Conservation (phyloP, 2,113 vertebrate species). For the Hippocampus guttulatus region DNA sequence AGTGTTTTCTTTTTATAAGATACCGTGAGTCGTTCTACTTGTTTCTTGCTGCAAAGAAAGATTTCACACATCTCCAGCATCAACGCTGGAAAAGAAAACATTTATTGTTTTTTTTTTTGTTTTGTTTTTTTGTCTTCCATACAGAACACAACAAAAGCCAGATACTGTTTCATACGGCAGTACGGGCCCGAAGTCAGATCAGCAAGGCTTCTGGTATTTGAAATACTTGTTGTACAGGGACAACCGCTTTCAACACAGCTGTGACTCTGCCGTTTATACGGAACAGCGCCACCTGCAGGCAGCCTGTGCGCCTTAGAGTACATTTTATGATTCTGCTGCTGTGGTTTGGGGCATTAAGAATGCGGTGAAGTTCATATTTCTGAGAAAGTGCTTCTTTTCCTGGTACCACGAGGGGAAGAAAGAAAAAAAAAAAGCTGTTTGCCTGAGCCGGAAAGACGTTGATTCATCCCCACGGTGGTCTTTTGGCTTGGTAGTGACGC, state of each 20-base stretch:
- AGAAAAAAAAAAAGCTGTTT: background rate
- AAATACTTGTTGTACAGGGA: no score
- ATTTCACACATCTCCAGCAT: background rate
- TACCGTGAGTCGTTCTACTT: constrained; percentile 2
- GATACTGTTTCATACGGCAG: background rate
- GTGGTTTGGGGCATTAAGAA: background rate
- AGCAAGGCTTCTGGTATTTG: no score
- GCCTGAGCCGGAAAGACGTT: background rate
- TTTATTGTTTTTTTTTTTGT: background rate
- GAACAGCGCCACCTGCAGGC: no score
- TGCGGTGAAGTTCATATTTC: background rate
- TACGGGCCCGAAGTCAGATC: background rate
- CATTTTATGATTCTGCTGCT: no score
- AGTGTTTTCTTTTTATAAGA: constrained; percentile 24
- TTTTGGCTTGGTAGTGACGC: background rate
- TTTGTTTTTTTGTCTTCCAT: background rate
- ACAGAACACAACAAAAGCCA: background rate
- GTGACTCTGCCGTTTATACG: no score
- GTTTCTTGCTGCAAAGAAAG: background rate
- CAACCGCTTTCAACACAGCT: no score
- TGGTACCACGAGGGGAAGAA: background rate
- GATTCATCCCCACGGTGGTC: background rate
- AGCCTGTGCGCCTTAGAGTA: no score
- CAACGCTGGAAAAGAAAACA: background rate
- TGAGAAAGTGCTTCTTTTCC: background rate